Percentiles rank a stretch among this genome's conserved stretches.
Evolutionary conservation across 2,113 vertebrate species (phyloP).

Genomic region (Emydocephalus ijimae): DNA sequence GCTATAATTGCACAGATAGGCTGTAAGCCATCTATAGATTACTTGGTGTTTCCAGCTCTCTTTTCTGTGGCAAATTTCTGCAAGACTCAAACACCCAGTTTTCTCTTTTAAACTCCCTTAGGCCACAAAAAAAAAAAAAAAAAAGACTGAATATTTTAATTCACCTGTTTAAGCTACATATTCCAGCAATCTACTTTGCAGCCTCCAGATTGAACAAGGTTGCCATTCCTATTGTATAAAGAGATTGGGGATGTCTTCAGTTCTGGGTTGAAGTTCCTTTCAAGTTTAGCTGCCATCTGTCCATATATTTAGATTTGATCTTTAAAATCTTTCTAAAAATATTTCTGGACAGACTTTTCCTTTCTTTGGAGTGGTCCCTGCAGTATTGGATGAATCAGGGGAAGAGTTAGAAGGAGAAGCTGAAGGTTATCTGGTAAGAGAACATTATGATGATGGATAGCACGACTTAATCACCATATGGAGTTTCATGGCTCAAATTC

Average conservation of each 20-base stretch:
- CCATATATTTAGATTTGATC: not conserved
- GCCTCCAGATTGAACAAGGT: not conserved
- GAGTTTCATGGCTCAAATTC: not conserved
- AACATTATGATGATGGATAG: not conserved
- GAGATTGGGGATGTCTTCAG: not conserved
- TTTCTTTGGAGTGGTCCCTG: conserved; percentile 94
- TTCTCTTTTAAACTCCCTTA: not conserved
- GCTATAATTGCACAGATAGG: not conserved
- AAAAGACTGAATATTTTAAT: not conserved
- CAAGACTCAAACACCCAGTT: not conserved
- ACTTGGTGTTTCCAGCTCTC: not conserved
- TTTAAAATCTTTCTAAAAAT: conserved; percentile 8
- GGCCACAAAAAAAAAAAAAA: not conserved
- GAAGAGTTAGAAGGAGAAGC: conserved; percentile 93
- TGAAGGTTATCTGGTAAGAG: conserved; percentile 91
- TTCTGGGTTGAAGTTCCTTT: accelerated
- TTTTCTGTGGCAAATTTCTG: not conserved
- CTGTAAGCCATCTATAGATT: not conserved
- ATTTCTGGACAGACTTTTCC: conserved; percentile 82
- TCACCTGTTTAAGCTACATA: not conserved
- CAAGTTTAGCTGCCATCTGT: not conserved
- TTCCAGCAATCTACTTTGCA: not conserved
- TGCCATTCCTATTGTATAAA: not conserved
- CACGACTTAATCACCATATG: not conserved
- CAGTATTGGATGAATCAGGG: conserved; percentile 89